Evolutionary conservation across 2,797 vertebrate species (phyloP), one percentile per base, ranked within the genome.

Genomic region (Phyllotis vaccarum): DNA sequence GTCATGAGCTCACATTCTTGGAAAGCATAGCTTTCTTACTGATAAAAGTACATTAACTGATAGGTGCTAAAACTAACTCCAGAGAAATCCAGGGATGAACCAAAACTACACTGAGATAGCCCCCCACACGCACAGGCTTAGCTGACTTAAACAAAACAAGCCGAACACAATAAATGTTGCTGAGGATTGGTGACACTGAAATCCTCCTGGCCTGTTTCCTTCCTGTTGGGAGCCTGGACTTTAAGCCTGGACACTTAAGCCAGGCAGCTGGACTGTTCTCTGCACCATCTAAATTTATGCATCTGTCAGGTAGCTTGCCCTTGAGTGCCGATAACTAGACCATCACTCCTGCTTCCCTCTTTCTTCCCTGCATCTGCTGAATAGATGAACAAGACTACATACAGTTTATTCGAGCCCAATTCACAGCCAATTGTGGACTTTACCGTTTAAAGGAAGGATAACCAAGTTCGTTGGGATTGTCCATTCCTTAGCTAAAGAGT

Each of bases 31-130:
- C 31, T 82, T 80, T 60, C 82, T 72, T 40, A 29, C 9, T 46
- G 79, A 56, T 54, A 72, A 66, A 91, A 95, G 88, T 34, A 90
- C 13, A 43, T 46, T 40, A 70, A 64, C 62, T 86, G 56, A 74
- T 52, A 70, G 16, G n/a, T 2, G 16, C 31, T 22, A n/a, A 78
- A 81, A 91, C 34, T 60, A 76, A 89, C 72, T 37, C 1, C 1
- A 13, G 29, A 66, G 46, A 76, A 52, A 72, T 60, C 49, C 62
- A 82, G 11, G 37, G 76, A 66, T 22, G 60, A 76, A 78, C 46
- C n/a, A 85, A 60, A 89, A 74, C 60, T 72, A 31, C 60, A 82
- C 11, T 3, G 22, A 75, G 68, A 3, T 40, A 22, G 46, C 16
- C 16, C 66, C 37, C 80, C 40, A 60, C 3, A 58, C 5, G 34